A percentile compares a stretch with the other conserved stretches of the same genome.
These are phyloP conservation scores for Lasioglossum marginatum DNA, from an alignment of 2,888 invertebrate species.

Conservation along the genomic window DNA sequence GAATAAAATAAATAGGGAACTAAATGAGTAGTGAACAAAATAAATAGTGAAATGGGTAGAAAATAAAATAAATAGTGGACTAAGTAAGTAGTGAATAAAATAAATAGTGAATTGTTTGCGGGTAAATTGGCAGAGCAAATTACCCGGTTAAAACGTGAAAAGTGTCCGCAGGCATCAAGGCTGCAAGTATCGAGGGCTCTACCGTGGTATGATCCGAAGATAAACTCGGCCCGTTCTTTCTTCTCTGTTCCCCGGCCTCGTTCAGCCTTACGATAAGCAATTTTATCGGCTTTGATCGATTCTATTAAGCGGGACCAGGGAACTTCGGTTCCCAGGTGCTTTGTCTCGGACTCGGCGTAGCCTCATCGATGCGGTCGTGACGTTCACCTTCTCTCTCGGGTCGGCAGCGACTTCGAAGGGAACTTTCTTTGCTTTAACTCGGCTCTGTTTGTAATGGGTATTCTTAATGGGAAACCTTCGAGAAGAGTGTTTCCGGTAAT, in stretches of 20 bases:
- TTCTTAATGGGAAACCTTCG: background rate
- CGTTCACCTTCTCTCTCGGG: conserved; percentile 20
- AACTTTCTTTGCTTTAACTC: background rate
- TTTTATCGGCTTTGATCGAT: conserved; percentile 52
- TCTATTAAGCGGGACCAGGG: conserved; percentile 41
- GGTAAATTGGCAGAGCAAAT: background rate
- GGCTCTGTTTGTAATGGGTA: background rate
- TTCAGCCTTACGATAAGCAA: conserved; percentile 46
- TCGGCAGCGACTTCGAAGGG: background rate
- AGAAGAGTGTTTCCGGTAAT: background rate
- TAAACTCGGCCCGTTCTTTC: conserved; percentile 9
- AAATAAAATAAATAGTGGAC: too few species aligned
- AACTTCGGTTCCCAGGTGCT: conserved; percentile 10
- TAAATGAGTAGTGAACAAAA: background rate
- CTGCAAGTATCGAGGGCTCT: background rate
- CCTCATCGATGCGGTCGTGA: conserved; percentile 7
- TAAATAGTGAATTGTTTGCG: background rate
- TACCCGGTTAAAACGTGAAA: background rate
- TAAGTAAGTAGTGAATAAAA: background rate
- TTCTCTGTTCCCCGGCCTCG: conserved; percentile 3
- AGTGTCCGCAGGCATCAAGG: background rate
- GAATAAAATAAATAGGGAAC: too few species aligned
- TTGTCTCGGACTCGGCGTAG: conserved; percentile 22
- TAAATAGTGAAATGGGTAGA: background rate
- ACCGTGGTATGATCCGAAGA: background rate